Evolutionary conservation across 35 echinoderm and acorn worm genomes (phyloP).

Genomic region (Apostichopus californicus): DNA sequence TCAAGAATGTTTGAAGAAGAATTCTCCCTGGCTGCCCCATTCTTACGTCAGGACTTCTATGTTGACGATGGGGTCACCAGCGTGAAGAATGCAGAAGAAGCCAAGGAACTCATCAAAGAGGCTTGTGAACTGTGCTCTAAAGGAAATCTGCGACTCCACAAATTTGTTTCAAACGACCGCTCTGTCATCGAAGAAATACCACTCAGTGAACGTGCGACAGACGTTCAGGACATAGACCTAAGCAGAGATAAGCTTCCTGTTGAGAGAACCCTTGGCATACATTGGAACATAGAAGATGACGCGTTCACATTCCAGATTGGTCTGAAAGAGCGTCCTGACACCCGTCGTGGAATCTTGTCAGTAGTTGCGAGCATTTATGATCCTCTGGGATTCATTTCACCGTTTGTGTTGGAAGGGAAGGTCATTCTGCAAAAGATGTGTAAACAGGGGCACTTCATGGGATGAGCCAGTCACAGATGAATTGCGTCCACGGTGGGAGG

Average conservation of each 20-base stretch:
- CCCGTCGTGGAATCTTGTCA: background rate
- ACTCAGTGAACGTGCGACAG: too few relatives aligned
- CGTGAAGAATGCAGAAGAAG: background rate
- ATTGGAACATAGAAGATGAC: too few relatives aligned
- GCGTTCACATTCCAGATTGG: conserved; percentile 46
- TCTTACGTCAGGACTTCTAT: background rate
- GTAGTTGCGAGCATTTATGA: conserved; percentile 52
- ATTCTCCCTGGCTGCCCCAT: conserved; percentile 38
- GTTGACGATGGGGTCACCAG: too few relatives aligned
- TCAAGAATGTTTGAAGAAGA: conserved; percentile 42
- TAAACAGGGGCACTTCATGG: conserved; percentile 49
- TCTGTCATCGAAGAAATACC: too few relatives aligned
- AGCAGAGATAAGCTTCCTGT: conserved; percentile 10
- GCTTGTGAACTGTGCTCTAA: conserved; percentile 9
- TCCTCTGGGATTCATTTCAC: conserved; percentile 63
- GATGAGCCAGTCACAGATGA: conserved; percentile 56
- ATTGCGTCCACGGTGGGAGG: conserved; percentile 51
- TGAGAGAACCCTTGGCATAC: background rate
- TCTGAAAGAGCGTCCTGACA: conserved; percentile 45
- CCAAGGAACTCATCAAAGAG: background rate
- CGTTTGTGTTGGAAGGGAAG: conserved; percentile 17
- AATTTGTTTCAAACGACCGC: too few relatives aligned
- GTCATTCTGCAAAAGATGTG: conserved; percentile 42
- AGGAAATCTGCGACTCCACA: background rate
- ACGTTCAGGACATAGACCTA: background rate